A percentile compares a stretch with the other conserved stretches of the same genome.
Conservation (phyloP, 2,888 invertebrate species). For the Drosophila neotestacea region DNA sequence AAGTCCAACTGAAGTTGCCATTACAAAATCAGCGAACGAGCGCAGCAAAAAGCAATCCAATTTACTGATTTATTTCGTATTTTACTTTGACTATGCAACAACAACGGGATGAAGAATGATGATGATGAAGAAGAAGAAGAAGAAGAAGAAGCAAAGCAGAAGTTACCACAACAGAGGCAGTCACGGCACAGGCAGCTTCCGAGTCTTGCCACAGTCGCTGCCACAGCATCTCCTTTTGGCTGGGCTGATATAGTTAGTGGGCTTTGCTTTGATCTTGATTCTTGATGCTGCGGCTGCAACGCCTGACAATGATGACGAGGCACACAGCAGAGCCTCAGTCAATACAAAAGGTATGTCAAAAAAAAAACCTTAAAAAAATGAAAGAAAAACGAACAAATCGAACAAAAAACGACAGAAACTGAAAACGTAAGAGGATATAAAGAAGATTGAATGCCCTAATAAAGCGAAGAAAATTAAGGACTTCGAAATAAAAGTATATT, state of each 20-base stretch:
- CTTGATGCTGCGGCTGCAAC: constrained; percentile 72
- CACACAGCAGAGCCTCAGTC: constrained; percentile 53
- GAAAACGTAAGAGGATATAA: neutral
- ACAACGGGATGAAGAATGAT: constrained; percentile 42
- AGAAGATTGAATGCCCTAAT: constrained; percentile 35
- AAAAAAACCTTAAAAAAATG: constrained; percentile 31
- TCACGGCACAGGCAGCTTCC: constrained; percentile 40
- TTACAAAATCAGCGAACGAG: constrained; percentile 70
- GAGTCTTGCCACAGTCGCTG: constrained; percentile 31
- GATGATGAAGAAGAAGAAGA: constrained; percentile 47
- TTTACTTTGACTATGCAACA: constrained; percentile 79
- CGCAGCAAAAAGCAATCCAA: constrained; percentile 77
- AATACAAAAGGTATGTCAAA: constrained; percentile 74
- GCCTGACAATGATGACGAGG: constrained; percentile 81
- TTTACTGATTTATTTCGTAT: constrained; percentile 82
- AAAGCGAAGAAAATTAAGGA: neutral
- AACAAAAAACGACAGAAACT: constrained; percentile 5
- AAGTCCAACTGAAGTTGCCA: constrained; percentile 56
- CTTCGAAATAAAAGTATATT: too few species aligned
- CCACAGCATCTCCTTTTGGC: constrained; percentile 30
- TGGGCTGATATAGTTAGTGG: constrained; percentile 73
- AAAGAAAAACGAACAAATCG: constrained; percentile 37
- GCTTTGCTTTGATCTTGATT: constrained; percentile 80
- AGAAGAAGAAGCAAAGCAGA: constrained; percentile 35
- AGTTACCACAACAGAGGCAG: constrained; percentile 67